Base-by-base conservation (phyloP, 1,140 invertebrate genomes). In the Lucilia cuprina region DNA sequence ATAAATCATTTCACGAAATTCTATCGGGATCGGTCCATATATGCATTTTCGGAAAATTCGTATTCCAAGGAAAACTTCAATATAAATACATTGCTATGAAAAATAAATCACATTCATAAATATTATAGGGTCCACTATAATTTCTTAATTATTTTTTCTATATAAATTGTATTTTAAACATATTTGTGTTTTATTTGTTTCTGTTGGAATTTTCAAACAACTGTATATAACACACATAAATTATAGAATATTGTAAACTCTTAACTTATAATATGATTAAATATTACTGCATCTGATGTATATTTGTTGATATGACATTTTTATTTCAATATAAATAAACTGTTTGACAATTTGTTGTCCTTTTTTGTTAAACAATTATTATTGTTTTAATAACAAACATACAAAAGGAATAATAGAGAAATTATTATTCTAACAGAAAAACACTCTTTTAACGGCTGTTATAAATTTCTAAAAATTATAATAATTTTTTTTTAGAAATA, bases 271-370 rank as follows among this genome's bases (percentile, higher is more conserved):
- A 80, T 80, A 41, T 80, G 77, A 80, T 80, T 80, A 80, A 80
- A 80, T 80, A 49, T 19, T 80, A 25, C 49, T 80, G 77, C 77
- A 80, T 13, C 77, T 80, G 77, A 80, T 70, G 65, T 83, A 41
- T 85, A 21, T 41, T 84, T 83, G 82, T 82, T 84, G 82, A 65
- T 49, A 34, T 78, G 75, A 70, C 65, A 70, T 70, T 70, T 70
- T 70, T 70, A 70, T 70, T 21, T 70, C 5, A 10, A 70, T 25
- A 21, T 21, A 60, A 60, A 60, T 60, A 21, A 4, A 70, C 19
- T 70, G 65, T 55, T 55, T 55, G 17, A 14, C 7, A 55, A 17
- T 21, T n/a, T 10, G 21, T 21, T 21, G 21, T 70, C 2, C 12
- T 70, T 70, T 21, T 25, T 21, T n/a, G n/a, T 21, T 10, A 21